Conservation (phyloP, 2,888 invertebrate genomes). For the Podotricha telesiphe region DNA sequence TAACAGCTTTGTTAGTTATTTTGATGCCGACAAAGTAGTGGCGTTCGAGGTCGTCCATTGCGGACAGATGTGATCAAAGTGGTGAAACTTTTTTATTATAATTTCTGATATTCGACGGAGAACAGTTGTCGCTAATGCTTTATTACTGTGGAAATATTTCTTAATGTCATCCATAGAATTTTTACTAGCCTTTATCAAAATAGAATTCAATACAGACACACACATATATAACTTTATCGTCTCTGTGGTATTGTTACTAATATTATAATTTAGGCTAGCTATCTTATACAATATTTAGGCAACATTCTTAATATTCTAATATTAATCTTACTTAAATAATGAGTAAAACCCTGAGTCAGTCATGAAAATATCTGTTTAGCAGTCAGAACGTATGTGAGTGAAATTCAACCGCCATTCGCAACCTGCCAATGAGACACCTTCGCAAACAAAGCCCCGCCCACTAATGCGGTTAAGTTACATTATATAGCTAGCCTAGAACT, state of each 20-base stretch:
- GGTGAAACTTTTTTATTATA: conserved; percentile 33
- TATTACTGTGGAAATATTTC: conserved; percentile 30
- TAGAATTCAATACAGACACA: neutral
- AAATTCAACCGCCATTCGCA: conserved; percentile 72
- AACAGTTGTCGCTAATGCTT: conserved; percentile 34
- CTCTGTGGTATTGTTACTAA: neutral
- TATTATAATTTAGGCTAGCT: neutral
- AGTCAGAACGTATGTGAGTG: conserved; percentile 67
- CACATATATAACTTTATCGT: neutral
- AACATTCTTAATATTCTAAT: conserved; percentile 14
- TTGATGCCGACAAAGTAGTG: conserved; percentile 30
- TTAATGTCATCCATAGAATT: conserved; percentile 28
- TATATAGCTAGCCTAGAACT: conserved; percentile 46
- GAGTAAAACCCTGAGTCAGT: conserved; percentile 46
- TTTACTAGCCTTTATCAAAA: conserved; percentile 19
- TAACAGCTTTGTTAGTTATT: conserved; percentile 25
- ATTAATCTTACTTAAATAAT: conserved; percentile 17
- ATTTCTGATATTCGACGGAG: conserved; percentile 36
- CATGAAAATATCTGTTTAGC: conserved; percentile 57
- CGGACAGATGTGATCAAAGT: conserved; percentile 43
- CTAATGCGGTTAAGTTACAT: conserved; percentile 50
- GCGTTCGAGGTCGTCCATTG: conserved; percentile 35
- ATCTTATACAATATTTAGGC: neutral
- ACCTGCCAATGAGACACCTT: conserved; percentile 65
- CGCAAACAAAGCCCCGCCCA: conserved; percentile 70